Base-by-base conservation (phyloP, 2,797 vertebrate genomes). In the Epinephelus malabaricus region DNA sequence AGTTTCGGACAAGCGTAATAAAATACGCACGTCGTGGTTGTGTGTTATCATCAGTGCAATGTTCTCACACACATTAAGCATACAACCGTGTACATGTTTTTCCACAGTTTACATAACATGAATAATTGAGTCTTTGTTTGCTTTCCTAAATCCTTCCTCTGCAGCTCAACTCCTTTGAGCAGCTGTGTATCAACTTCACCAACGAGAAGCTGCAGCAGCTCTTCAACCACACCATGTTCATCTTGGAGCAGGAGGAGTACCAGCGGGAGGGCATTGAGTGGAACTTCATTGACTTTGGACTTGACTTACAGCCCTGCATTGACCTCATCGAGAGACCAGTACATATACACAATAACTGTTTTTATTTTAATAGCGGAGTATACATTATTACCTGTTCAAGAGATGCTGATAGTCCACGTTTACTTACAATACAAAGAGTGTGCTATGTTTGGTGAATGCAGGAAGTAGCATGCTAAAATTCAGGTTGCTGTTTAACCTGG, bases 161-260 rank as follows among this genome's bases (percentile, higher is more conserved):
- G 75, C 88, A 95, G 95, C 88, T 95, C 3, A 95, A 95, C 87
- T 95, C 95, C 1, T 95, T 95, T 85, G 97, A 98, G 89, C 97
- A 98, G 91, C 92, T 98, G 61, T 98, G 97, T 73, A 98, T 98
- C 91, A 98, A 98, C 92, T 98, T 97, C 93, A 98, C 97, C 63
- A 98, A 98, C 13, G 97, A 98, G 93, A 98, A 97, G 86, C 96
- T 98, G 54, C 97, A 98, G 94, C 97, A 98, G 94, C 96, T 98
- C 70, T 98, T 98, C 96, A 98, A 98, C 92, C 97, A 98, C 95
- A 98, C 97, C 75, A 98, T 98, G 97, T 98, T 98, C 94, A 96
- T 98, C 90, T 17, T 98, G 95, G 97, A 98, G 89, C 97, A 98
- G 88, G 97, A 98, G 78, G 97, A 98, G 90, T 98, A 98, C 87